phyloP scores from a whole-genome alignment of 2,113 vertebrate genomes.

The Suricata suricatta region DNA sequence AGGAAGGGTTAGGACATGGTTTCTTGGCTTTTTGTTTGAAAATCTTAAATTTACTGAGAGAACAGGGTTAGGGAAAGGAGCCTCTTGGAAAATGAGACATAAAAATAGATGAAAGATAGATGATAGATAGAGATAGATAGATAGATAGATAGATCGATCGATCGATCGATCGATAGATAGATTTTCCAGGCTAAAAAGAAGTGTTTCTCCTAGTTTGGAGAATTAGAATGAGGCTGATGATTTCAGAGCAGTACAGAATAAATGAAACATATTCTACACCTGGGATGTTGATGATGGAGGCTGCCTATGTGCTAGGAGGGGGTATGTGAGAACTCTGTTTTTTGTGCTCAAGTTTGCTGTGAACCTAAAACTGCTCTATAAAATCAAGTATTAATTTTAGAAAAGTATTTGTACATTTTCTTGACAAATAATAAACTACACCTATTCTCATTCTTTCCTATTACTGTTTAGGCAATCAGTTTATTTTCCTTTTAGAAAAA shows the following conservation, averaged over 20 bases:
- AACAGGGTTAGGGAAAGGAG: background rate
- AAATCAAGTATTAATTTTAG: background rate
- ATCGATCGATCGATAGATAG: background rate
- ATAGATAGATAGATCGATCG: background rate
- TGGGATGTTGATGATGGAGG: background rate
- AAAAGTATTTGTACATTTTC: background rate
- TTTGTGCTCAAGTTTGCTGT: background rate
- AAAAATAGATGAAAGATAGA: background rate
- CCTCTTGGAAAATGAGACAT: background rate
- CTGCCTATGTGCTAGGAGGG: background rate
- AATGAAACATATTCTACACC: background rate
- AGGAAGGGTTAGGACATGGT: background rate
- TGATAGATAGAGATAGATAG: background rate
- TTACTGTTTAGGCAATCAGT: background rate
- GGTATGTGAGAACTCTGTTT: background rate
- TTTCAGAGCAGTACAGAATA: background rate
- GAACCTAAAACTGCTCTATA: background rate
- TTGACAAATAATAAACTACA: background rate
- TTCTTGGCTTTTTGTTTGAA: background rate
- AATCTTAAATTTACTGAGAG: background rate
- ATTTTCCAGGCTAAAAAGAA: background rate
- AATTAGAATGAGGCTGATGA: background rate
- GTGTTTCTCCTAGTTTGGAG: background rate
- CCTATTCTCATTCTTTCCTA: background rate
- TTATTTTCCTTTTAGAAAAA: background rate